phyloP scores from a whole-genome alignment of 1,140 invertebrate genomes.

The Drosophila neocordata region DNA sequence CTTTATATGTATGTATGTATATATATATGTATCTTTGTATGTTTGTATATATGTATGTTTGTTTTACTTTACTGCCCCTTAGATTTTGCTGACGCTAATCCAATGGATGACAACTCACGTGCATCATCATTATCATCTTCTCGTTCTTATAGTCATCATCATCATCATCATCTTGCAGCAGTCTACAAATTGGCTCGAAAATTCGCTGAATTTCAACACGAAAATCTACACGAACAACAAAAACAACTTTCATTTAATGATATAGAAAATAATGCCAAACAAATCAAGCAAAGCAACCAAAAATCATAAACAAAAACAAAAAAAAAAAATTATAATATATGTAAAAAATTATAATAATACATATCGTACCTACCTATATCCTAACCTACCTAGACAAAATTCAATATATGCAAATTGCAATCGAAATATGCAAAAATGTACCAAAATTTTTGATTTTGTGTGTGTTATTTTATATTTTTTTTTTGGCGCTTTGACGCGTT shows the following conservation, averaged over 20 bases:
- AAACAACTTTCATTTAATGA: slow-evolving; percentile 73
- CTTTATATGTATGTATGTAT: background rate
- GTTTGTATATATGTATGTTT: background rate
- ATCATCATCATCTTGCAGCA: background rate
- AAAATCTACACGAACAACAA: slow-evolving; percentile 13
- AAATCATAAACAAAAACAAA: slow-evolving; percentile 24
- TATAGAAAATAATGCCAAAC: slow-evolving; percentile 70
- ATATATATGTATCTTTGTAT: too few species aligned
- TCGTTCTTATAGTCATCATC: background rate
- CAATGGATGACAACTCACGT: slow-evolving; percentile 15
- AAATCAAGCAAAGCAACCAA: slow-evolving; percentile 56
- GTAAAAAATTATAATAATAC: slow-evolving; percentile 30
- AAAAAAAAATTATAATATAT: slow-evolving; percentile 7
- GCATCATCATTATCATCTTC: slow-evolving; percentile 13
- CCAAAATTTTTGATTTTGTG: slow-evolving; percentile 7
- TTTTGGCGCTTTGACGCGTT: slow-evolving; percentile 71
- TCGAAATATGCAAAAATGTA: slow-evolving; percentile 43
- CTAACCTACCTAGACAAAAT: slow-evolving; percentile 21
- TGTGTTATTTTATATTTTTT: background rate
- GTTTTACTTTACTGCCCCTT: background rate
- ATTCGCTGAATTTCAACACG: slow-evolving; percentile 5
- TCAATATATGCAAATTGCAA: slow-evolving; percentile 61
- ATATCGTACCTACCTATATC: slow-evolving; percentile 1
- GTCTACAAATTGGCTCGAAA: background rate
- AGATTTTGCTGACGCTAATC: slow-evolving; percentile 3